Evolutionary conservation across 2,113 vertebrate species (phyloP), one percentile per base, ranked within the genome.

Genomic region (Corythaeola cristata): DNA sequence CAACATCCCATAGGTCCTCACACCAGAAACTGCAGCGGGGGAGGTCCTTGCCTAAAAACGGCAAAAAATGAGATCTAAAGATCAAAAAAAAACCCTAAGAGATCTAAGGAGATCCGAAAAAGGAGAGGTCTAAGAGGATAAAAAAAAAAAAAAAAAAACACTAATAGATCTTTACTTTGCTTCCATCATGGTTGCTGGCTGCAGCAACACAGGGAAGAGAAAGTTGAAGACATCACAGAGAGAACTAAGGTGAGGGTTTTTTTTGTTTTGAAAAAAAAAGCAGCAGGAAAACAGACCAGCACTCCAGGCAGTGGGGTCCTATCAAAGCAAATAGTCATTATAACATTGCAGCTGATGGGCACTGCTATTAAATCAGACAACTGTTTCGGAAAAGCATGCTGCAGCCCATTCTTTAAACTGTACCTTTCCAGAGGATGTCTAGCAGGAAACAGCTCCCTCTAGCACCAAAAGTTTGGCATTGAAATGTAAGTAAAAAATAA

Each of bases 401-500:
- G 69, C 35, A 85, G 72, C 33, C 20, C 3, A 2, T 22, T n/a
- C 60, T 7, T 27, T 3, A 52, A 27, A 17, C 3, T 2, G 23
- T 8, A 16, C 24, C 55, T 50, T 60, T 62, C 45, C 75, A 88
- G 47, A 60, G 27, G 22, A 12, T 4, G 4, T 68, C 56, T 49
- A n/a, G 45, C 53, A 87, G 88, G 28, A 68, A 94, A 96, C 22
- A 92, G 97, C 97, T 95, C 96, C 97, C 96, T 94, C 96, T 97
- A 94, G 71, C 91, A 89, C 19, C 81, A 35, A 4, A 72, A 47
- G 39, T 8, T 53, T 49, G 41, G 80, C 63, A 94, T 3, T 55
- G 52, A 85, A 60, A 77, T 22, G 18, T 24, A 63, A 79, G 26
- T 15, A 49, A 45, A 14, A 45, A 69, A 66, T n/a, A 35, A 30